Percentiles rank a stretch among this genome's conserved stretches.
Conservation (phyloP, 2,888 invertebrate species). For the Meteorus cinctellus region DNA sequence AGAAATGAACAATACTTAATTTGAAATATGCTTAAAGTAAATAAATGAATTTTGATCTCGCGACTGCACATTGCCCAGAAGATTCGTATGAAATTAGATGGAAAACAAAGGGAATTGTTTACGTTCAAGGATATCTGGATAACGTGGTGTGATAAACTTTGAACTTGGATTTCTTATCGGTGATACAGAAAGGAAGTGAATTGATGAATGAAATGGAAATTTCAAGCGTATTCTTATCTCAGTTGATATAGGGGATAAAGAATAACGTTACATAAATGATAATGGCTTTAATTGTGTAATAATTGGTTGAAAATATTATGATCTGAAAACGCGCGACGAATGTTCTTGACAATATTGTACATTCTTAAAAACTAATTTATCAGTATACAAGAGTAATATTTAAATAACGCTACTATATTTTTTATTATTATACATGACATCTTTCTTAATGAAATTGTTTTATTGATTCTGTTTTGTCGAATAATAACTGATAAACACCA, state of each 20-base stretch:
- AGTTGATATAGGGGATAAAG: neutral
- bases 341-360: conserved; percentile 11
- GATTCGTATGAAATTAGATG: neutral
- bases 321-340: conserved; percentile 7
- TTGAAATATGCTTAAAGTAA: conserved; percentile 4
- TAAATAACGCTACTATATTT: conserved; percentile 52
- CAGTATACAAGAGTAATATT: conserved; percentile 49
- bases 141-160: neutral
- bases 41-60: neutral
- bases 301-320: neutral
- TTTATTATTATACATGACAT: conserved; percentile 49
- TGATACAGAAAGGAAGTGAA: neutral
- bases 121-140: neutral
- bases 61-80: neutral
- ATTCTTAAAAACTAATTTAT: conserved; percentile 40
- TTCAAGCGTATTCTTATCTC: neutral
- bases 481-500: conserved; percentile 42
- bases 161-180: neutral
- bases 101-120: neutral
- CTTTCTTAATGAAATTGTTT: conserved; percentile 40
- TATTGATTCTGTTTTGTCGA: conserved; percentile 45
- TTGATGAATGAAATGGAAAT: neutral
- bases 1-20: neutral
- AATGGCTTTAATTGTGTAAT: conserved; percentile 29
- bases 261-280: conserved; percentile 29